Evolutionary conservation across 2,797 vertebrate genomes (phyloP).

Genomic region (Syndactyla subalaris): DNA sequence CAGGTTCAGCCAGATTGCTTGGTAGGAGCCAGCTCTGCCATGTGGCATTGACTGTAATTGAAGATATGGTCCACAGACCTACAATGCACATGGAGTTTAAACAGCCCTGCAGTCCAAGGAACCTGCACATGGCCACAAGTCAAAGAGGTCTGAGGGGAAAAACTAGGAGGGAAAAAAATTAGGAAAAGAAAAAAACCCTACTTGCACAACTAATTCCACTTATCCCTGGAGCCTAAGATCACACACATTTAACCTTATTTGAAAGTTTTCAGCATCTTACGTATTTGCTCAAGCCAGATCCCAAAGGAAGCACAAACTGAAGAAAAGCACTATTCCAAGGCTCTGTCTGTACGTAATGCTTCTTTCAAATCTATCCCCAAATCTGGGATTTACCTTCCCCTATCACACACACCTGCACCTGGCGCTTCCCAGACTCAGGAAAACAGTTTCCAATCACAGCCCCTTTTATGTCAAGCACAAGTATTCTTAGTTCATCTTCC

Average conservation of each 20-base stretch:
- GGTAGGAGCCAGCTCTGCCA: neutral
- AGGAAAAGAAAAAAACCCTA: rapidly evolving
- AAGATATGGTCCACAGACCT: neutral
- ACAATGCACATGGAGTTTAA: neutral
- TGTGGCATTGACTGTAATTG: neutral
- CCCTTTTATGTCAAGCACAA: neutral
- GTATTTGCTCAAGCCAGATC: neutral
- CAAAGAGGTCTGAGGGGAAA: neutral
- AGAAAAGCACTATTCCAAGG: neutral
- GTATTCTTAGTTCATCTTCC: neutral
- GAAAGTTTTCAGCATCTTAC: neutral
- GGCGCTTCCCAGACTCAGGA: neutral
- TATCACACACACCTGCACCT: neutral
- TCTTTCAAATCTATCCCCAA: neutral
- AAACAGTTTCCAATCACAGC: neutral
- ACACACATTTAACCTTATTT: neutral
- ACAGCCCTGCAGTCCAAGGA: neutral
- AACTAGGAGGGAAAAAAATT: rapidly evolving
- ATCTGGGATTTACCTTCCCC: neutral
- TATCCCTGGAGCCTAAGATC: neutral
- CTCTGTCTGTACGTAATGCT: neutral
- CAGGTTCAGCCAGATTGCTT: neutral
- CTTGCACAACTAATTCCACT: neutral
- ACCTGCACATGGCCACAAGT: neutral
- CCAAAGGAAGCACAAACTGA: neutral